Base-by-base conservation (phyloP, 2,888 invertebrate genomes). In the Cryptosula pallasiana region DNA sequence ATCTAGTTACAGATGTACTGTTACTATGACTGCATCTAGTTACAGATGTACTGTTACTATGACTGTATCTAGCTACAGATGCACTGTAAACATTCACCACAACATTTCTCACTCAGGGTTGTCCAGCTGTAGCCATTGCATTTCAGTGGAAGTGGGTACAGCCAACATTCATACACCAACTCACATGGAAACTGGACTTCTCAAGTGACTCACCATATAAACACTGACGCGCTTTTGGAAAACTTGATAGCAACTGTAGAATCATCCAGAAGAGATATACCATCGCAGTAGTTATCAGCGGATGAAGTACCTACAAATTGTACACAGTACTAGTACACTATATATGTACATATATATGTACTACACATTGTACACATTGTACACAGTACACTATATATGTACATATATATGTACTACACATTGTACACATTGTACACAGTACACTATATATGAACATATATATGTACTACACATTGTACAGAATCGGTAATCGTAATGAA, bases 171-270 rank as follows among this genome's bases (percentile, higher is more conserved):
- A n/a, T n/a, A n/a, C n/a, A n/a, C n/a, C n/a, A n/a, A n/a, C n/a
- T n/a, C n/a, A n/a, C n/a, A n/a, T n/a, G n/a, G n/a, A n/a, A n/a
- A n/a, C n/a, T n/a, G n/a, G n/a, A n/a, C n/a, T n/a, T n/a, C n/a
- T n/a, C n/a, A n/a, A n/a, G n/a, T n/a, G n/a, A n/a, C 32, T 63
- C 27, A 63, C 63, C 63, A 63, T 29, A 63, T 32, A 63, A 63
- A 63, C 5, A 63, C 32, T 3, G 63, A 63, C 9, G 63, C 63
- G 32, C 63, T 34, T 34, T 63, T 63, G 29, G 63, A 63, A n/a
- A 63, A 63, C 63, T 63, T 63, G 63, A 63, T 32, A 25, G 63
- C 63, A 9, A 63, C 63, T 32, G 63, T 63, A 13, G 63, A 63
- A 34, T 63, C 63, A 63, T 63, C 63, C 13, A 63, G 63, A 1